Conservation (phyloP, 2,888 invertebrate species). For the Pediacus dermestoides region DNA sequence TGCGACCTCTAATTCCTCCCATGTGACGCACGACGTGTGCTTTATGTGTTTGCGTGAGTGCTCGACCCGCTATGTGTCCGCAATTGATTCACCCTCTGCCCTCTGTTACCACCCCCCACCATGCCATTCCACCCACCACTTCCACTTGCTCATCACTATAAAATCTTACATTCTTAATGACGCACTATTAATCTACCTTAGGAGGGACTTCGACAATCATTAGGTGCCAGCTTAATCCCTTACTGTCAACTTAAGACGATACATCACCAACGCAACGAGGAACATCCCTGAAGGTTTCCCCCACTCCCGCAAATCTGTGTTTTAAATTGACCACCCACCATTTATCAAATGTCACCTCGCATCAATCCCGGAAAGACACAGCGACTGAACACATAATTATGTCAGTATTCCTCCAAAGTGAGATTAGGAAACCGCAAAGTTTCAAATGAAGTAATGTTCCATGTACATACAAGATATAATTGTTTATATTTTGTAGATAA, state of each 20-base stretch:
- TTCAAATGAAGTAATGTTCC: too few species aligned
- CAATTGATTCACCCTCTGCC: constrained; percentile 44
- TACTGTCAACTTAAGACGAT: not conserved
- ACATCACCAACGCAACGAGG: too few species aligned
- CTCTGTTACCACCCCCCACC: constrained; percentile 15
- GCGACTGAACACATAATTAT: too few species aligned
- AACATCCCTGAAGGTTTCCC: too few species aligned
- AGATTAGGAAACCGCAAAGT: too few species aligned
- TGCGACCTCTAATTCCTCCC: constrained; percentile 49
- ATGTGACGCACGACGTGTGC: constrained; percentile 49
- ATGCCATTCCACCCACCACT: constrained; percentile 4
- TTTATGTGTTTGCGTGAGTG: constrained; percentile 50
- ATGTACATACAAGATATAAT: too few species aligned
- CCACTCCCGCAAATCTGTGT: too few species aligned
- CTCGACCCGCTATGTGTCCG: constrained; percentile 42
- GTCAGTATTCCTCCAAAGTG: too few species aligned
- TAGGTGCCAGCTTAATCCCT: constrained; percentile 4
- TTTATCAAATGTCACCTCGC: too few species aligned
- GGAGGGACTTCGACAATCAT: constrained; percentile 3
- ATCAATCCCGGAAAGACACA: too few species aligned
- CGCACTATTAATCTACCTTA: constrained; percentile 6
- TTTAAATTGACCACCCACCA: too few species aligned
- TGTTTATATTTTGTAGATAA: too few species aligned
- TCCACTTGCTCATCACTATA: constrained; percentile 18
- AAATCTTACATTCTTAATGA: constrained; percentile 17